phyloP scores from a whole-genome alignment of 2,888 invertebrate genomes.

The Campopleginae sp. region DNA sequence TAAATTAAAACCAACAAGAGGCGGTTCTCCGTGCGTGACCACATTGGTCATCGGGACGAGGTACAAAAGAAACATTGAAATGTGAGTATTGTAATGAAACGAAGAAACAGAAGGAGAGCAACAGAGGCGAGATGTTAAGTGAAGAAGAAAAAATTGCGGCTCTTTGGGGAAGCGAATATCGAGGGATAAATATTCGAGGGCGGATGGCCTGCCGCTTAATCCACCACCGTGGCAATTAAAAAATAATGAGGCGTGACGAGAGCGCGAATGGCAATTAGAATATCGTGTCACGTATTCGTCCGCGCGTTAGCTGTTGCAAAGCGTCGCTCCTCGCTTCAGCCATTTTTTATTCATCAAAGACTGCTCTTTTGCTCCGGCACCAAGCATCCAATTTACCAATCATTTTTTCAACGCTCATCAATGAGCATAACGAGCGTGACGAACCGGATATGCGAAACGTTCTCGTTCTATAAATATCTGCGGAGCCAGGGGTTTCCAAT shows the following conservation, averaged over 20 bases:
- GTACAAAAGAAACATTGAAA: no score
- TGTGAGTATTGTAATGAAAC: no score
- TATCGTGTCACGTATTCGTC: constrained; percentile 75
- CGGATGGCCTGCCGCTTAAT: constrained; percentile 72
- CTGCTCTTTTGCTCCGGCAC: not conserved
- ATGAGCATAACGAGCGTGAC: no score
- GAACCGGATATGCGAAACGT: no score
- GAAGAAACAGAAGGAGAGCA: not conserved
- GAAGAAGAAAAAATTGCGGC: constrained; percentile 9
- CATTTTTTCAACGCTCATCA: not conserved
- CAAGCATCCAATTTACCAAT: not conserved
- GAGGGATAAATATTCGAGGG: constrained; percentile 54
- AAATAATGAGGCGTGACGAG: constrained; percentile 80
- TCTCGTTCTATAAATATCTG: no score
- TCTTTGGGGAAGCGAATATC: not conserved
- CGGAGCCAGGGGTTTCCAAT: no score
- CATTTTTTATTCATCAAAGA: not conserved
- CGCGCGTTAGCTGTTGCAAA: constrained; percentile 66
- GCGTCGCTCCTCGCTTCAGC: constrained; percentile 18
- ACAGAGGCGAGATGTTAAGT: constrained; percentile 16
- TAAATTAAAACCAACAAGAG: no score
- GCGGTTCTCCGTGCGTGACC: no score
- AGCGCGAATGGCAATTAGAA: constrained; percentile 77
- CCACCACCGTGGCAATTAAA: constrained; percentile 81
- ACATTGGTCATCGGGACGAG: no score